Conservation (phyloP, 2,888 invertebrate species). For the Coecobrya sp. region DNA sequence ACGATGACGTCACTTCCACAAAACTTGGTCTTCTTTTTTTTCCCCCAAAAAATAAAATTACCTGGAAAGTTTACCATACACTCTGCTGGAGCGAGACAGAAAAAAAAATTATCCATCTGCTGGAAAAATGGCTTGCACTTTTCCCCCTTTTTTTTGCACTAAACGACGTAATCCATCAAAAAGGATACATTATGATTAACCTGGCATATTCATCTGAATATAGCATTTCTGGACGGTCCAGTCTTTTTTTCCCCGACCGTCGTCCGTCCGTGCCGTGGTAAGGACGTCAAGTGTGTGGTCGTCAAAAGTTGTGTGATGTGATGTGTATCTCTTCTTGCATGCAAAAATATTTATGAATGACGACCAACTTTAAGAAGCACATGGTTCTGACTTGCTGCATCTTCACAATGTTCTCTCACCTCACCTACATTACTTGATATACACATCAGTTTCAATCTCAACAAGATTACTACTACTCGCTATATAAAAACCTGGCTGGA, state of each 20-base stretch:
- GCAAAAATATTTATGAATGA: not conserved
- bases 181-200: too few relatives aligned
- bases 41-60: not conserved
- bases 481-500: not conserved
- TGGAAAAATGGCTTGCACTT: too few relatives aligned
- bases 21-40: not conserved
- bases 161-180: too few relatives aligned
- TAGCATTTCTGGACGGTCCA: not conserved
- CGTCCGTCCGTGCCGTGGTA: not conserved
- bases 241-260: not conserved
- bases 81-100: not conserved
- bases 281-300: not conserved
- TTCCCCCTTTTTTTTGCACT: too few relatives aligned
- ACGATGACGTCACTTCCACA: constrained; percentile 8
- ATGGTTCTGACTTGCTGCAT: too few relatives aligned
- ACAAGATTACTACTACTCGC: not conserved
- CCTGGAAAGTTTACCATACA: not conserved
- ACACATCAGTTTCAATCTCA: not conserved
- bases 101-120: not conserved
- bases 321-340: not conserved
- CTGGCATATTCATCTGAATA: not conserved
- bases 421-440: too few relatives aligned
- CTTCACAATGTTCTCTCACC: too few relatives aligned
- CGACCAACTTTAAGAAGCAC: not conserved
- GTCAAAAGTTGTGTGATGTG: not conserved